phyloP scores from a whole-genome alignment of 2,888 invertebrate genomes.

The Furcula furcula region DNA sequence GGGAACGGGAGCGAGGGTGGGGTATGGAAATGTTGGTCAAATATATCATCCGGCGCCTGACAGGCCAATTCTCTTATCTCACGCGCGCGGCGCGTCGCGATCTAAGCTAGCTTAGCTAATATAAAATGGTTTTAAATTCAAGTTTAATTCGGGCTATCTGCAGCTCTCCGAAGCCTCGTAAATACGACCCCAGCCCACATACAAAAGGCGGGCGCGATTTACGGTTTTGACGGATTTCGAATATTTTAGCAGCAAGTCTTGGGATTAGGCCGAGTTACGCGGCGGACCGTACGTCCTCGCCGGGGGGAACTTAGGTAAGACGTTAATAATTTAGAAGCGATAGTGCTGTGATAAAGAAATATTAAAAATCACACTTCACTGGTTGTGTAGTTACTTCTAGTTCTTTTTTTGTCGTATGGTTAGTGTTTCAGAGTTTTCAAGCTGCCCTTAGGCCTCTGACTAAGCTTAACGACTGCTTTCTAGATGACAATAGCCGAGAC shows the following conservation, averaged over 20 bases:
- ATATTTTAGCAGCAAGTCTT: slow-evolving; percentile 61
- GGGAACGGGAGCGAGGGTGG: slow-evolving; percentile 57
- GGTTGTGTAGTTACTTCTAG: too few species aligned
- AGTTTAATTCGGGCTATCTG: slow-evolving; percentile 80
- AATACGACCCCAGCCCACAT: slow-evolving; percentile 63
- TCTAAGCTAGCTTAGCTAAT: slow-evolving; percentile 82
- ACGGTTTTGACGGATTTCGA: slow-evolving; percentile 77
- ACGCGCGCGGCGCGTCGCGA: slow-evolving; percentile 81
- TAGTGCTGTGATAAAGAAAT: too few species aligned
- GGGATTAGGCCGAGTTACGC: slow-evolving; percentile 61
- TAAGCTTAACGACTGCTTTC: too few species aligned
- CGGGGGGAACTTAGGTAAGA: slow-evolving; percentile 44
- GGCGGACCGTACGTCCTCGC: slow-evolving; percentile 34
- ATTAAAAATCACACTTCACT: too few species aligned
- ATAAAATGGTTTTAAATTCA: slow-evolving; percentile 83
- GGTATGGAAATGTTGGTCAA: slow-evolving; percentile 94
- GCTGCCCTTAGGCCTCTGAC: too few species aligned
- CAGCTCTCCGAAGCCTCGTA: slow-evolving; percentile 64
- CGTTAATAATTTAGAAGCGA: slow-evolving; percentile 49
- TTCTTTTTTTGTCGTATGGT: too few species aligned
- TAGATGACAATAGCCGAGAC: too few species aligned
- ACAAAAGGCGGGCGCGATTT: slow-evolving; percentile 75
- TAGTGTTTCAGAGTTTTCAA: too few species aligned
- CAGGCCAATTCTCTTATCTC: slow-evolving; percentile 95
- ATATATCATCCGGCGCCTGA: slow-evolving; percentile 94